phyloP scores from a whole-genome alignment of 2,888 invertebrate species.

The Lutraria lutraria region DNA sequence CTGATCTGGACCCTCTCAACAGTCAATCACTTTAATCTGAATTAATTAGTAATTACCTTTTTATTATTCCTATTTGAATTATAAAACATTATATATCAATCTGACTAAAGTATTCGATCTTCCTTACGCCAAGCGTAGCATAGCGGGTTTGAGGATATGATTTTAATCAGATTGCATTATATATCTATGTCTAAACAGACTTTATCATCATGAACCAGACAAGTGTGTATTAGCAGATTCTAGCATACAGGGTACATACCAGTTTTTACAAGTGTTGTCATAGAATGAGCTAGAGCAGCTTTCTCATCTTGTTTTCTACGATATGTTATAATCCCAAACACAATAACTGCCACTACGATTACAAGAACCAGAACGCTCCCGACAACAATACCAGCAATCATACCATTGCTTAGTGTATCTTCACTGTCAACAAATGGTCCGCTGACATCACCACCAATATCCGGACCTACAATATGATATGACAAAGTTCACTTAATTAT shows the following conservation, averaged over 20 bases:
- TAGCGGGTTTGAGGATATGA: no score
- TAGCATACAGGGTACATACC: constrained; percentile 32
- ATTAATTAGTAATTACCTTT: no score
- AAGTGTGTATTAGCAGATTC: no score
- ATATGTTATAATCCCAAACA: constrained; percentile 57
- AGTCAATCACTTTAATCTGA: no score
- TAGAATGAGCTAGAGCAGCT: constrained; percentile 50
- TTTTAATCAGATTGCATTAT: no score
- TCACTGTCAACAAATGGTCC: background rate
- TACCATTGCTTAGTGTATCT: constrained; percentile 39
- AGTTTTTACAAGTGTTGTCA: constrained; percentile 47
- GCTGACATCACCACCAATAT: constrained; percentile 47
- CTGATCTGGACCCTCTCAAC: no score
- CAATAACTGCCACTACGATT: constrained; percentile 44
- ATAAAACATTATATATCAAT: no score
- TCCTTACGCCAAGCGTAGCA: no score
- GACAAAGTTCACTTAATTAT: background rate
- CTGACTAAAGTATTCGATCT: no score
- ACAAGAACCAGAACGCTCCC: constrained; percentile 47
- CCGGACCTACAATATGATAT: constrained; percentile 55
- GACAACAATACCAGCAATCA: constrained; percentile 55
- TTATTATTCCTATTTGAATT: no score
- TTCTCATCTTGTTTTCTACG: constrained; percentile 62
- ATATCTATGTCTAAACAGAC: no score
- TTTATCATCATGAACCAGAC: no score